Base-by-base conservation (phyloP, 1,140 invertebrate genomes). In the Vollenhovia emeryi region DNA sequence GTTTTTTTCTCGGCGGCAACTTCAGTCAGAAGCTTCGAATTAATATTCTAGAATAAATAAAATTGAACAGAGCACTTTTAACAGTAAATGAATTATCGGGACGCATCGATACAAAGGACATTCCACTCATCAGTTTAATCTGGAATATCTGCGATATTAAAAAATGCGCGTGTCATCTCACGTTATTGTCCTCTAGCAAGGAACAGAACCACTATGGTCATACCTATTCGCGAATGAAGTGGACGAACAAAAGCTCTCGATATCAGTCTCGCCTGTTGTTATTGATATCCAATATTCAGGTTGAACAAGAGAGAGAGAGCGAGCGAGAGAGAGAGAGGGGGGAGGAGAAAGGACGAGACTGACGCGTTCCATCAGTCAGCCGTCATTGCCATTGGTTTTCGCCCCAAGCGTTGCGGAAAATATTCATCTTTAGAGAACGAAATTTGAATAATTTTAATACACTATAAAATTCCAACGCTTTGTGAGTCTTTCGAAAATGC, bases 231-330 rank as follows among this genome's bases (percentile, higher is more conserved):
- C 50, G 78, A 73, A 84, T 84, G 57, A 84, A 84, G 80, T 84
- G 80, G 55, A 36, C n/a, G 30, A 62, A 76, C 55, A 84, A 84
- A 84, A 64, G 71, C 55, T 7, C 68, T 84, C 73, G 78, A 50
- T 73, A 36, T n/a, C 24, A 57, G 21, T 45, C 36, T 64, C 86
- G 84, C 30, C 83, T 36, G 57, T 84, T 86, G 82, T 89, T 91
- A 91, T 91, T 91, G 88, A 90, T 89, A 91, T 89, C 86, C 89
- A 87, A 91, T 91, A 91, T 86, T 80, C 79, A 64, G 59, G 60
- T 68, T 69, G 82, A 86, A 66, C 60, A 18, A 86, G 43, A 74
- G 66, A 55, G 40, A 60, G 18, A 71, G 48, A 66, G 48, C 57
- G 21, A 33, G 6, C 45, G n/a, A 13, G 50, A 45, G 21, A 27